Conservation (phyloP, 1,140 invertebrate genomes). For the Brachystomella parvula region DNA sequence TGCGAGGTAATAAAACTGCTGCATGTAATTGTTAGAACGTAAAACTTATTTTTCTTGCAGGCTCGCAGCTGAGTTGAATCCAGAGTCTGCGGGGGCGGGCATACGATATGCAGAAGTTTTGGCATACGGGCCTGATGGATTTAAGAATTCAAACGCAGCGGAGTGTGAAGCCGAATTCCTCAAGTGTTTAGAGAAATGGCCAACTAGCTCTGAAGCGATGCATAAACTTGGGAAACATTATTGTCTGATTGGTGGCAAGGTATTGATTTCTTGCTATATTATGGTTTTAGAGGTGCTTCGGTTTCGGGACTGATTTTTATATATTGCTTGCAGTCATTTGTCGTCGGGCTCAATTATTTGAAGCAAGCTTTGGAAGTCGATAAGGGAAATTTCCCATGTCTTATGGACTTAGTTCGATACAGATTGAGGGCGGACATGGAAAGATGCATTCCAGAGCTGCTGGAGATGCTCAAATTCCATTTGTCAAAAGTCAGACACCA, state of each 20-base stretch:
- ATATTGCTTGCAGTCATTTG: neutral
- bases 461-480: neutral
- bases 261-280: neutral
- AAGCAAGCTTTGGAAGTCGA: neutral
- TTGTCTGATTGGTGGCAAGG: neutral
- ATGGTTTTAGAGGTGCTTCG: too few relatives aligned
- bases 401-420: neutral
- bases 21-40: neutral
- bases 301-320: neutral
- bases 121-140: neutral
- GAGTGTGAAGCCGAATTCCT: neutral
- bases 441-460: neutral
- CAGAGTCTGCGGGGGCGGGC: neutral
- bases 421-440: neutral
- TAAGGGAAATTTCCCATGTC: neutral
- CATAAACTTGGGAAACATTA: neutral
- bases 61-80: neutral
- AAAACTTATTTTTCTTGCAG: neutral
- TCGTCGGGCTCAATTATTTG: neutral
- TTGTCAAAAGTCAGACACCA: neutral
- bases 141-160: neutral
- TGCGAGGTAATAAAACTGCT: neutral
- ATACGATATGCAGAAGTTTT: neutral
- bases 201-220: neutral
- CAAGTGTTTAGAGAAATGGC: neutral